Evolutionary conservation across 2,888 invertebrate genomes (phyloP).

Genomic region (Sympetrum striolatum): DNA sequence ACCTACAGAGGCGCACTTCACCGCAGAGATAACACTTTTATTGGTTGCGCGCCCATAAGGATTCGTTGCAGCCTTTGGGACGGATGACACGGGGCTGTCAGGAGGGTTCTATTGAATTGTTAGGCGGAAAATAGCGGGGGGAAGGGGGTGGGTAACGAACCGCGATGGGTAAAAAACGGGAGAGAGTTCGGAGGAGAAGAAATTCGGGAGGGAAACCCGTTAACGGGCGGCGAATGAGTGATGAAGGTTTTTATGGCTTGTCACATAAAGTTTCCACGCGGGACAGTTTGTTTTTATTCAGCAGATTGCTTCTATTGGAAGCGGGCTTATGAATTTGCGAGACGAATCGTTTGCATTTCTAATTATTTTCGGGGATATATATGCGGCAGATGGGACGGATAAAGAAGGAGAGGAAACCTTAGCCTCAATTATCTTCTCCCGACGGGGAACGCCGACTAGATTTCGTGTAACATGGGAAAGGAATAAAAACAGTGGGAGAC

Average conservation of each 20-base stretch:
- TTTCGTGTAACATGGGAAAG: not conserved
- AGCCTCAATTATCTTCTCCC: not conserved
- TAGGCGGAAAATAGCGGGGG: not conserved
- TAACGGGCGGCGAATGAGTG: conserved; percentile 3
- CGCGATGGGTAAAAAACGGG: not conserved
- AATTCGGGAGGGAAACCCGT: conserved; percentile 11
- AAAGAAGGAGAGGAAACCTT: not conserved
- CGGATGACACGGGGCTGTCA: not conserved
- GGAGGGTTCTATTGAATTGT: conserved; percentile 22
- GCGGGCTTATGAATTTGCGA: not conserved
- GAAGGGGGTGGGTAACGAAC: not conserved
- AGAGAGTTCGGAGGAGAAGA: not conserved
- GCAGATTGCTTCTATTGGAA: not conserved
- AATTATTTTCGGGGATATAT: not conserved
- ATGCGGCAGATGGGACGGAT: not conserved
- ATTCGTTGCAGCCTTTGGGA: not conserved
- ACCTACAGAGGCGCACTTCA: not conserved
- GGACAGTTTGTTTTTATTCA: not conserved
- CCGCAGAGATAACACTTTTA: not conserved
- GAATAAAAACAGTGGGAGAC: not conserved
- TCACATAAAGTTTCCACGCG: conserved; percentile 8
- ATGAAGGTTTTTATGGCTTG: conserved; percentile 20
- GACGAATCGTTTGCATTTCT: not conserved
- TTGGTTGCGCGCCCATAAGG: not conserved
- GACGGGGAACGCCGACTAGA: not conserved